Evolutionary conservation across 2,113 vertebrate genomes (phyloP), one percentile per base, ranked within the genome.

Genomic region (Pithys albifrons): DNA sequence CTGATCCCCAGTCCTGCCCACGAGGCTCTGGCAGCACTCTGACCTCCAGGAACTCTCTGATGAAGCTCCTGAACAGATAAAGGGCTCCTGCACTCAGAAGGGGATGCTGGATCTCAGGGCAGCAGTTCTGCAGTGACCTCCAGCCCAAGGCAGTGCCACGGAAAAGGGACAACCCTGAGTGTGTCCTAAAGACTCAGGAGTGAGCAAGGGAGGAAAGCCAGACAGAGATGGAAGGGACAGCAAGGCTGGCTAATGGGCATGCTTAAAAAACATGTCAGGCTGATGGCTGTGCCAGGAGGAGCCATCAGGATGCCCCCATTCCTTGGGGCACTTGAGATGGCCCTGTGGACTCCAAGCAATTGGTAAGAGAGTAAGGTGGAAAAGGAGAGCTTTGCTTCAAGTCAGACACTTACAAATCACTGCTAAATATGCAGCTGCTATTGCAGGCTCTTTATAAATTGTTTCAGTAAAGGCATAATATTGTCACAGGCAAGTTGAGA

Each of bases 401-500:
- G 29, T 27, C 51, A 80, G 43, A 12, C 7, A 23, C 12, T 67
- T 52, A 46, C 25, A 70, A n/a, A 65, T 11, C 41, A 10, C 45
- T 33, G 25, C 7, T 43, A 22, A 85, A 49, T 1, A 23, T 2
- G 6, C 37, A 85, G 7, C 18, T 9, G 4, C 1, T 15, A 4
- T 0, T 15, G 33, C 46, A 66, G 93, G 65, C 18, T 28, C 57
- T 12, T 2, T 15, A 2, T 5, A 9, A 48, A 22, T 9, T 20
- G 22, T 41, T 85, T 14, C 70, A 74, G 18, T 19, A 45, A 64
- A 5, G 22, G 65, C n/a, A 54, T 10, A 23, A 10, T 5, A n/a
- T 3, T 11, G 14, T 3, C 37, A 59, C 0, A 3, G 0, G 1
- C 39, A 51, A 33, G 27, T 2, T 3, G 28, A 54, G 66, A 10